phyloP scores from a whole-genome alignment of 1,140 invertebrate genomes.

The Macrobrachium rosenbergii region DNA sequence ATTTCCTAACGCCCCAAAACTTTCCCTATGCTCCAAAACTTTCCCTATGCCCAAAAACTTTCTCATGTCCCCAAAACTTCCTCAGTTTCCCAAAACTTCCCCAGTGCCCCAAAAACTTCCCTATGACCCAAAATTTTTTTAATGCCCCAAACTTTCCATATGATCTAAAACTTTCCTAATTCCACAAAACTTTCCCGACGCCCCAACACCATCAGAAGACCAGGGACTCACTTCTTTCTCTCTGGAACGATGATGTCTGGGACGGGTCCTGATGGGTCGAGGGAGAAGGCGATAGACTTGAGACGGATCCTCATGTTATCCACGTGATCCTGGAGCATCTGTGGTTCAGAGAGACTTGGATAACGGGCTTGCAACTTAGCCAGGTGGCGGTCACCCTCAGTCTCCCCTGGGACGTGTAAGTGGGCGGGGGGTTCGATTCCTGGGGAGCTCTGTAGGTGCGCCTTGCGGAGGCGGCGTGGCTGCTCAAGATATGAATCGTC shows the following conservation, averaged over 20 bases:
- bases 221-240: conserved; percentile 23
- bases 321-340: conserved; percentile 66
- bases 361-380: conserved; percentile 58
- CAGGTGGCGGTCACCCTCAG: conserved; percentile 54
- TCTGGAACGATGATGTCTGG: conserved; percentile 65
- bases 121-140: too few relatives aligned
- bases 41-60: too few relatives aligned
- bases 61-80: too few relatives aligned
- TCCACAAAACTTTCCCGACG: too few relatives aligned
- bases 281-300: conserved; percentile 65
- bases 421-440: conserved; percentile 21
- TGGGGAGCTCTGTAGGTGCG: conserved; percentile 17
- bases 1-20: too few relatives aligned
- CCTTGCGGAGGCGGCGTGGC: not conserved
- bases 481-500: conserved; percentile 34
- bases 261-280: conserved; percentile 64
- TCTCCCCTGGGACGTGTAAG: conserved; percentile 34
- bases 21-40: too few relatives aligned
- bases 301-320: conserved; percentile 65
- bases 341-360: conserved; percentile 65
- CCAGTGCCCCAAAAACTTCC: too few relatives aligned
- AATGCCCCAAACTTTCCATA: too few relatives aligned
- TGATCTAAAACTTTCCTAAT: too few relatives aligned
- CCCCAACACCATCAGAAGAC: too few relatives aligned
- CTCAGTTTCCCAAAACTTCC: too few relatives aligned